Evolutionary conservation across 2,113 vertebrate species (phyloP), one percentile per base, ranked within the genome.

Genomic region (Polypterus bichir): DNA sequence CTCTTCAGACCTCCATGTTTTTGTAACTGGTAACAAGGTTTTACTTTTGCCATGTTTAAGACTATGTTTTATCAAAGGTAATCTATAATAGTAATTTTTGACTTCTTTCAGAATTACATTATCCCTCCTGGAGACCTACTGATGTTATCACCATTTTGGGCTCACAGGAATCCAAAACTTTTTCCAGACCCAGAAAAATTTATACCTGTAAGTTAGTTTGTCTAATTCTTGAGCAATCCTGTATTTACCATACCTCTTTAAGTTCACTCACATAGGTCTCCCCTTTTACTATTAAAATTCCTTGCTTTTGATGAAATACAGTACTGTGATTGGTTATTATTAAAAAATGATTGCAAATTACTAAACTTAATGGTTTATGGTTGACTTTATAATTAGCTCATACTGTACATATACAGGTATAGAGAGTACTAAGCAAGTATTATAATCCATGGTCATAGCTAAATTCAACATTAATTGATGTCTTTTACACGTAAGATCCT

Each of bases 101-200:
- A 57, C 59, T 64, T 62, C 3, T 77, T 75, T 59, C 72, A 92
- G 90, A 83, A 81, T 76, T 86, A 86, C 52, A 77, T 65, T 0
- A 2, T 92, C 54, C 89, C 88, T 74, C 63, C 84, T 63, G 90
- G 89, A 48, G 89, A 92, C 69, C 68, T 90, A 68, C 58, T 92
- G 70, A 83, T 89, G 80, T 11, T 91, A 70, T 92, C 88, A 4
- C 87, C 88, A 0, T 92, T 85, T 66, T 92, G 88, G 88, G 67
- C 85, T 9, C 90, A 92, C 55, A 79, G 88, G 69, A 86, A 91
- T 69, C 85, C 88, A 49, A 81, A 86, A 60, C 77, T 83, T 66
- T 92, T 91, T 74, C 85, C 88, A 49, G 86, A 90, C 46, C 88
- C 87, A 7, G 79, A 88, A 10, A 49, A 62, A 54, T 91, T 89